These are phyloP conservation scores for Chitala chitala DNA, from an alignment of 2,113 vertebrate species.

Conservation along the genomic window DNA sequence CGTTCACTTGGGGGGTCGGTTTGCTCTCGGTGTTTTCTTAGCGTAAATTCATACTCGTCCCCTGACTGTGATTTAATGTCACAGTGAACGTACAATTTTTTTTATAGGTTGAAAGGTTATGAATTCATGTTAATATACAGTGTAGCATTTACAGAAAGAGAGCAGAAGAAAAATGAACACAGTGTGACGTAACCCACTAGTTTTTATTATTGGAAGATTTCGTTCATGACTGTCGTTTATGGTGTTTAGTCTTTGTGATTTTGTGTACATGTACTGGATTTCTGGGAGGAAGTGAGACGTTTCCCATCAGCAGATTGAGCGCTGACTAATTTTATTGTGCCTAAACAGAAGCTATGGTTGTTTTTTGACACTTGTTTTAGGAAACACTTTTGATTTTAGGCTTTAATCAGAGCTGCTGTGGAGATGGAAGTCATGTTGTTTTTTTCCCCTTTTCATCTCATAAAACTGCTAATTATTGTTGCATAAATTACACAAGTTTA, in stretches of 20 bases:
- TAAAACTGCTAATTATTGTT: conserved; percentile 61
- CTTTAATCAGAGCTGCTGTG: conserved; percentile 56
- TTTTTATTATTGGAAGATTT: background rate
- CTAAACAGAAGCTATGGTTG: conserved; percentile 51
- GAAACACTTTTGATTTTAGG: conserved; percentile 50
- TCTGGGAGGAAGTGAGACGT: conserved; percentile 19
- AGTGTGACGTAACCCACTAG: too few species aligned
- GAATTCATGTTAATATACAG: too few species aligned
- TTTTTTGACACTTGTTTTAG: conserved; percentile 44
- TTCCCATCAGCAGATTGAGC: conserved; percentile 38
- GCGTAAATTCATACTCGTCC: too few species aligned
- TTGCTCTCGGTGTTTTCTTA: background rate
- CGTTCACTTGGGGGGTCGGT: background rate
- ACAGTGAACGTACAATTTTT: too few species aligned
- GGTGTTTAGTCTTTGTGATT: background rate
- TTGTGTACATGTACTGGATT: background rate
- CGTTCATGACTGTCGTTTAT: too few species aligned
- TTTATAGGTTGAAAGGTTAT: too few species aligned
- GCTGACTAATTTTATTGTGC: conserved; percentile 44
- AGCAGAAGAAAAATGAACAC: background rate
- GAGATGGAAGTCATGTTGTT: conserved; percentile 46
- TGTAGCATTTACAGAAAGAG: too few species aligned
- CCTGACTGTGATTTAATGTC: too few species aligned
- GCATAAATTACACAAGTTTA: conserved; percentile 63
- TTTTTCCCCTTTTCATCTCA: conserved; percentile 50